Base-by-base conservation (phyloP, 2,888 invertebrate genomes). In the Drosophila flavopinicola region DNA sequence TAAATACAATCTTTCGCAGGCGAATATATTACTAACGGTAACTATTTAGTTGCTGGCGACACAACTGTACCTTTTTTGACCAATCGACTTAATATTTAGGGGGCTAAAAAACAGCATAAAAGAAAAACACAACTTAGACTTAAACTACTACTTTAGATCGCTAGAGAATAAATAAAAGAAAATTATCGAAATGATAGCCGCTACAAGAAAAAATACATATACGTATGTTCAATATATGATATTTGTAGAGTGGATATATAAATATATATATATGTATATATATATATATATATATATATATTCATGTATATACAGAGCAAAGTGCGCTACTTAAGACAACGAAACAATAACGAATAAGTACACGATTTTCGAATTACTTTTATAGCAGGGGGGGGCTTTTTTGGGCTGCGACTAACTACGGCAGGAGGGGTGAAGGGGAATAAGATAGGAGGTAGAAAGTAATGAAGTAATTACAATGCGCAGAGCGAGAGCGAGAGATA, bases 391-490 rank as follows among this genome's bases (percentile, higher is more conserved):
- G 52, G 54, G 44, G 0, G 3, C 3, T 23, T 11, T 23, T 45
- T 11, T 32, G 17, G 13, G 29, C 63, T 66, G 60, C 53, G 49
- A 59, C 70, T 64, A 61, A 66, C 66, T 66, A 59, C 33, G 61
- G 58, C 53, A 33, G 60, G 44, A 20, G 20, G 29, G 44, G 29
- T 44, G 29, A 20, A 30, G 35, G n/a, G n/a, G 29, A 29, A 30
- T 59, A 39, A 63, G 53, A 57, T 51, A 30, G 61, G 45, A 63
- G 53, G 60, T 51, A 48, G 53, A 30, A 47, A 32, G 17, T 32
- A 32, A 80, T 83, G 84, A 68, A 70, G 59, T 83, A 79, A 83
- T 77, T 80, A 80, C 80, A 80, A 80, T 80, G 79, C 79, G 67
- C 66, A 72, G 44, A 67, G 33, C 61, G 47, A 64, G 42, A 48